Percentiles rank a stretch among this genome's conserved stretches.
Evolutionary conservation across 2,797 vertebrate genomes (phyloP).

Genomic region (Anguilla marmorata): DNA sequence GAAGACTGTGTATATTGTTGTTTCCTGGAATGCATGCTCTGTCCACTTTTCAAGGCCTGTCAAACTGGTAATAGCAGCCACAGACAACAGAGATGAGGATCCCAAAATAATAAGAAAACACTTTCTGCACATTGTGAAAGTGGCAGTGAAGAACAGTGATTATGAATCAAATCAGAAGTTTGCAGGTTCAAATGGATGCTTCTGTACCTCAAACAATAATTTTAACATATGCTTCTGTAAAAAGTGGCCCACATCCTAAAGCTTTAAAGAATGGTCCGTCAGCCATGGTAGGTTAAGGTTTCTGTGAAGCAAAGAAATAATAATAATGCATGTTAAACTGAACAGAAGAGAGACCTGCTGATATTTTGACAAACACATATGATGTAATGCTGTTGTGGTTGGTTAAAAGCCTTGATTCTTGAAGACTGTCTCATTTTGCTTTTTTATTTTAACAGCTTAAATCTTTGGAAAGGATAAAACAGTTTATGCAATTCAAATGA

Average conservation of each 20-base stretch:
- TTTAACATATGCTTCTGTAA: not conserved
- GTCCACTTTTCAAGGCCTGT: not conserved
- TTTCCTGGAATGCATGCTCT: slow-evolving; percentile 4
- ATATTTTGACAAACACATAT: not conserved
- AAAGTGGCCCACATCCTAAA: not conserved
- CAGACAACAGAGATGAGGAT: not conserved
- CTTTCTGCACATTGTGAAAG: not conserved
- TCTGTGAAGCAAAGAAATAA: not conserved
- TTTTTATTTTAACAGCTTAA: too few species aligned
- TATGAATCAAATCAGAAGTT: not conserved
- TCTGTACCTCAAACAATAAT: too few species aligned
- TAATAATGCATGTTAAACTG: not conserved
- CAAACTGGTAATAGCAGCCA: not conserved
- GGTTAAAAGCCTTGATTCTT: too few species aligned
- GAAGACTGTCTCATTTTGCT: too few species aligned
- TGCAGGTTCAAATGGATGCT: not conserved
- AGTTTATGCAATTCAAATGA: not conserved
- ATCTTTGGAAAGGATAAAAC: too few species aligned
- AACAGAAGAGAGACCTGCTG: not conserved
- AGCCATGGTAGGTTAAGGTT: not conserved
- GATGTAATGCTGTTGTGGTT: too few species aligned
- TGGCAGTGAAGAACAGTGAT: not conserved
- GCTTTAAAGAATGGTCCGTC: not conserved
- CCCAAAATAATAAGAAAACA: not conserved
- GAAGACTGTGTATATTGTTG: slow-evolving; percentile 4